Conservation (phyloP, 2,113 vertebrate genomes). For the Astatotilapia flaviijosephi region DNA sequence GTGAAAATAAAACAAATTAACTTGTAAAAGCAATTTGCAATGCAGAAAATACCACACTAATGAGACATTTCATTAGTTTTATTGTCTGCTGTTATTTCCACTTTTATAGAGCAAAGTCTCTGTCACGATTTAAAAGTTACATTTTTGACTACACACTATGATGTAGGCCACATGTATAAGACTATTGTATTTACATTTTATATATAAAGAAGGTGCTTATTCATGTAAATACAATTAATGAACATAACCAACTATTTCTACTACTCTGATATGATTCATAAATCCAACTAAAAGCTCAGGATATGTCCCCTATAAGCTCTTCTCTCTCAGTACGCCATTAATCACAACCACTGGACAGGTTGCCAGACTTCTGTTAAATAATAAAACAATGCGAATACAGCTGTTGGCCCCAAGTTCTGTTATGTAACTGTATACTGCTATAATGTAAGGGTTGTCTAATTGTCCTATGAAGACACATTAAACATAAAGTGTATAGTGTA, state of each 20-base stretch:
- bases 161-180: not conserved
- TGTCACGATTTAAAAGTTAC: not conserved
- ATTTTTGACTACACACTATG: not conserved
- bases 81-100: not conserved
- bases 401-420: not conserved
- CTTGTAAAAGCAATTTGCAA: not conserved
- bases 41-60: not conserved
- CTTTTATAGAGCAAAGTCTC: not conserved
- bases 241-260: not conserved
- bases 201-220: not conserved
- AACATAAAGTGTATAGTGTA: not conserved
- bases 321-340: not conserved
- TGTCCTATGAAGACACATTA: not conserved
- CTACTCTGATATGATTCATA: not conserved
- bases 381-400: not conserved
- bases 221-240: not conserved
- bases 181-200: not conserved
- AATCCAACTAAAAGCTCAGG: not conserved
- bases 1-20: not conserved
- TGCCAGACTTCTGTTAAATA: not conserved
- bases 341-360: not conserved
- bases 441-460: not conserved
- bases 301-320: not conserved
- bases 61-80: not conserved
- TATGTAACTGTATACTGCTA: not conserved